Evolutionary conservation across 2,888 invertebrate genomes (phyloP), one percentile per base, ranked within the genome.

Genomic region (Hirtodrosophila cameraria): DNA sequence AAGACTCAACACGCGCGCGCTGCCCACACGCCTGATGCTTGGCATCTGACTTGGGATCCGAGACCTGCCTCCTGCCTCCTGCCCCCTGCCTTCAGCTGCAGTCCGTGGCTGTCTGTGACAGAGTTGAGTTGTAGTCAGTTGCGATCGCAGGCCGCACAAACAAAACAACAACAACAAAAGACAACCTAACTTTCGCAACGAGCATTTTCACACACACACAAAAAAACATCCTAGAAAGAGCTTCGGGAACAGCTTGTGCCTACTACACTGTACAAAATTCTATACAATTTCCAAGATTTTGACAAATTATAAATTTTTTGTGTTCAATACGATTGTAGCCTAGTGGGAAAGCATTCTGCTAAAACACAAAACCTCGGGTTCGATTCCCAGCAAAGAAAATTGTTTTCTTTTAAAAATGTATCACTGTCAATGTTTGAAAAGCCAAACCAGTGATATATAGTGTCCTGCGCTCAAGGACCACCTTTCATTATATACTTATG

Each of bases 41-140:
- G 30, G 13, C 27, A 42, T 41, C 50, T 28, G 13, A 31, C 42
- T 30, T 43, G 48, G 11, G 15, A 23, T 13, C 46, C 35, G n/a
- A 36, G 33, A 41, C 49, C 28, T 33, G 12, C 33, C 16, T 5
- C 41, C 31, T 4, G 1, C 2, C 36, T 23, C n/a, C 16, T n/a
- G 1, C 2, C 35, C 28, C n/a, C 5, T n/a, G 9, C 1, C 18
- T n/a, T 9, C 30, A 20, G 28, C 45, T 38, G 23, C 41, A 15
- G 50, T 27, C 38, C 7, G 41, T 41, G 48, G 11, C 42, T 59
- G 50, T 48, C 53, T 64, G 61, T 46, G 74, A 67, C 68, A 70
- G 70, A 70, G 74, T 69, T 72, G 71, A 74, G 75, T 72, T 72
- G 75, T 74, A 55, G 71, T 39, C 57, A 48, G 69, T 66, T 66